A percentile compares a stretch with the other conserved stretches of the same genome.
Evolutionary conservation across 1,140 invertebrate genomes (phyloP).

Genomic region (Maniola jurtina): DNA sequence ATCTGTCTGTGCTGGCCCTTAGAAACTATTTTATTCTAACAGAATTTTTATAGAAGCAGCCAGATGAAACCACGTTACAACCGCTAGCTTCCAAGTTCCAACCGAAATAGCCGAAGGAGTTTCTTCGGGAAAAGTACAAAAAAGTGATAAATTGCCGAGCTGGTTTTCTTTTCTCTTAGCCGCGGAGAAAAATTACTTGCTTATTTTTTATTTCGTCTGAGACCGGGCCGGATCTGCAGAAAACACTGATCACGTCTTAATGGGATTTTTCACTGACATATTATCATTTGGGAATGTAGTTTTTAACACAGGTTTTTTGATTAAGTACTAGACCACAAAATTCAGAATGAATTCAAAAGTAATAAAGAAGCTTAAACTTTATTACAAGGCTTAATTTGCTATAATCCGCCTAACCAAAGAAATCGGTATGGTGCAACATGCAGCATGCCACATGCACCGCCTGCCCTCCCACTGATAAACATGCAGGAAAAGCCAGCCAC

Average conservation of each 20-base stretch:
- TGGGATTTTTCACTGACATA: conserved; percentile 13
- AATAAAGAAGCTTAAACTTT: too few relatives aligned
- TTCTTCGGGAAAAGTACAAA: conserved; percentile 14
- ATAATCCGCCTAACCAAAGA: too few relatives aligned
- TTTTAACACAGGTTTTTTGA: not conserved
- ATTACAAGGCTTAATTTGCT: too few relatives aligned
- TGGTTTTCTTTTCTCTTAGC: conserved; percentile 18
- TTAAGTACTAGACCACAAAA: too few relatives aligned
- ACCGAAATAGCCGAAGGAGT: not conserved
- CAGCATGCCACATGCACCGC: too few relatives aligned
- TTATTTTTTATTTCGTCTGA: conserved; percentile 21
- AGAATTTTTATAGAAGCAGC: not conserved
- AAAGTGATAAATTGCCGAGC: conserved; percentile 27
- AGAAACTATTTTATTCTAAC: too few relatives aligned
- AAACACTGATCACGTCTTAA: conserved; percentile 28
- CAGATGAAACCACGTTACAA: conserved; percentile 5
- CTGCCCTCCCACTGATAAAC: too few relatives aligned
- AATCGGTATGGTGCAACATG: too few relatives aligned
- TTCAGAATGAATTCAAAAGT: too few relatives aligned
- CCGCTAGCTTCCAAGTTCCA: conserved; percentile 6
- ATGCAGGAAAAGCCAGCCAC: too few relatives aligned
- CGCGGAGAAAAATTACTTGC: conserved; percentile 23
- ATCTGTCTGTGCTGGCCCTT: too few relatives aligned
- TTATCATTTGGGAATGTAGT: conserved; percentile 15
- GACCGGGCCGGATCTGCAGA: conserved; percentile 8